Percentiles rank a stretch among this genome's conserved stretches.
These are phyloP conservation scores for Dermolepida albohirtum DNA, from an alignment of 2,888 invertebrate genomes.

Conservation along the genomic window DNA sequence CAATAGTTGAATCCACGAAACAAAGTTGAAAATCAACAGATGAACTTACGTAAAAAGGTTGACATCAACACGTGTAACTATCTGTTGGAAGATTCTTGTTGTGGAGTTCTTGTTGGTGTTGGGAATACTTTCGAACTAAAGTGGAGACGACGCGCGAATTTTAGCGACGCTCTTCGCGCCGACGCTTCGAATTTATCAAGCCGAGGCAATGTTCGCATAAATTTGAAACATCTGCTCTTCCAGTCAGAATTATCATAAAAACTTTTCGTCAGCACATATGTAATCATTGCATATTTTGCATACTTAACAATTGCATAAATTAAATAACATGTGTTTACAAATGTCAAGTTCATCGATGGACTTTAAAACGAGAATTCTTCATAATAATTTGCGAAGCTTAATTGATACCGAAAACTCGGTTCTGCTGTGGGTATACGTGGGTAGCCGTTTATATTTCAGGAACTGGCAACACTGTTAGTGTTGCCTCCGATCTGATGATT, in stretches of 20 bases:
- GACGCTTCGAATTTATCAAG: constrained; percentile 46
- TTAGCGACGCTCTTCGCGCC: constrained; percentile 47
- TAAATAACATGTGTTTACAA: no score
- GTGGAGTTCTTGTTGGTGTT: constrained; percentile 15
- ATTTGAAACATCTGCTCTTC: constrained; percentile 17
- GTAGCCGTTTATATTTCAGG: no score
- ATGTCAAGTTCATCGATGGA: no score
- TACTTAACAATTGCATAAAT: no score
- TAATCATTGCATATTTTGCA: no score
- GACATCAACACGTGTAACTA: constrained; percentile 24
- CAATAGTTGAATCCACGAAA: background rate
- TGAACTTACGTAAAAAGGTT: constrained; percentile 22
- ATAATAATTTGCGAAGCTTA: no score
- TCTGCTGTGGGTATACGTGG: no score
- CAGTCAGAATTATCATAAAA: constrained; percentile 10
- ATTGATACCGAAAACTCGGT: no score
- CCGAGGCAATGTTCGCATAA: constrained; percentile 17
- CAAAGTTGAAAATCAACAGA: background rate
- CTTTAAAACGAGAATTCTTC: no score
- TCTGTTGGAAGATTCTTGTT: constrained; percentile 4
- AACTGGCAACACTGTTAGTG: no score
- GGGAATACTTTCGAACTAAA: constrained; percentile 47
- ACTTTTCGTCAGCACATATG: background rate
- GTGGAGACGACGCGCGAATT: constrained; percentile 44
- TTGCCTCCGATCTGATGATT: no score